Conservation (phyloP, 2,888 invertebrate species). For the Catocala fraxini region DNA sequence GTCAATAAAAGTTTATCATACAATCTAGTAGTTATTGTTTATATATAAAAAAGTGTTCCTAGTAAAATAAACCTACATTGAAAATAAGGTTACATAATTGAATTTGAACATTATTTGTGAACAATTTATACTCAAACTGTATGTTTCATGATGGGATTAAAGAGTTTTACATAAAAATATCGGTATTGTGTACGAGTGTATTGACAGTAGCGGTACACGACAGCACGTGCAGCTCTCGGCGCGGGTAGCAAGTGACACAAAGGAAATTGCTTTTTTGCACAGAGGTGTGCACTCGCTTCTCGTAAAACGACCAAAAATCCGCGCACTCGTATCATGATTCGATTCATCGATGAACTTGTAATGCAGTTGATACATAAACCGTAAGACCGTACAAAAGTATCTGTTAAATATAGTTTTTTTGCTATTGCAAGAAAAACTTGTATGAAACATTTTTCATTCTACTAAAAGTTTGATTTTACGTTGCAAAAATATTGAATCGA, state of each 20-base stretch:
- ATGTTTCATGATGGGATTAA: not conserved
- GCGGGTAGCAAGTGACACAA: slow-evolving; percentile 56
- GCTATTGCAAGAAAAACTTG: slow-evolving; percentile 2
- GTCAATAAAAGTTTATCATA: no score
- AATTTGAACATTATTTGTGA: no score
- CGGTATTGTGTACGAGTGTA: slow-evolving; percentile 35
- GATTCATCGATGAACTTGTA: slow-evolving; percentile 26
- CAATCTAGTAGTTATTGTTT: no score
- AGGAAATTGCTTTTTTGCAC: slow-evolving; percentile 63
- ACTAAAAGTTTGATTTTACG: slow-evolving; percentile 39
- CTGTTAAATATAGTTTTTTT: not conserved
- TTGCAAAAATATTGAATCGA: slow-evolving; percentile 31
- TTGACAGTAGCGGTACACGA: slow-evolving; percentile 39
- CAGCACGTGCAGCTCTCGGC: slow-evolving; percentile 38
- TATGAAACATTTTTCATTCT: slow-evolving; percentile 21
- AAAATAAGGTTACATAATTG: no score
- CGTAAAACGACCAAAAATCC: slow-evolving; percentile 43
- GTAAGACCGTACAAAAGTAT: not conserved
- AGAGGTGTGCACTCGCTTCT: slow-evolving; percentile 36
- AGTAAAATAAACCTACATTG: no score
- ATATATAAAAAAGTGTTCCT: no score
- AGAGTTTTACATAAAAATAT: slow-evolving; percentile 19
- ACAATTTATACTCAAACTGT: no score
- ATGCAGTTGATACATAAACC: slow-evolving; percentile 10
- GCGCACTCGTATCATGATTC: slow-evolving; percentile 30